These are phyloP conservation scores for Pandemis corylana DNA, from an alignment of 2,888 invertebrate species.

Conservation along the genomic window DNA sequence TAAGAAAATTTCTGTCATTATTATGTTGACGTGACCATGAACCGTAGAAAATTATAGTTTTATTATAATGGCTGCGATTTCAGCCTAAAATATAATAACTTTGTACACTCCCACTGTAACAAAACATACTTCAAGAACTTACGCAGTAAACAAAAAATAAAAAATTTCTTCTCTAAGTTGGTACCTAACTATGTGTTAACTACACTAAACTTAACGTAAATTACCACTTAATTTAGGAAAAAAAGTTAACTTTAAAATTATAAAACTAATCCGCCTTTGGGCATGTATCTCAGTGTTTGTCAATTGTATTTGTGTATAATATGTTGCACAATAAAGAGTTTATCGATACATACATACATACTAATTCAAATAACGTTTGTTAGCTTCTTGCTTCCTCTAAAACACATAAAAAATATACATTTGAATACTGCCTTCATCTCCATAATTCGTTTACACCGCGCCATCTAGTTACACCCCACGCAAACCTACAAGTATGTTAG, in stretches of 20 bases:
- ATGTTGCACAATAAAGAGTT: too few relatives aligned
- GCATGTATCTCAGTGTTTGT: too few relatives aligned
- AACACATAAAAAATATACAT: not conserved
- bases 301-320: too few relatives aligned
- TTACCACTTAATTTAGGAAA: not conserved
- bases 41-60: slow-evolving; percentile 21
- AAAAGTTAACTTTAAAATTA: not conserved
- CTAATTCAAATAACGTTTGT: not conserved
- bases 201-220: too few relatives aligned
- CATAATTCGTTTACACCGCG: slow-evolving; percentile 43
- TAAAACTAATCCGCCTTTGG: not conserved
- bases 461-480: slow-evolving; percentile 54
- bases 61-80: slow-evolving; percentile 19
- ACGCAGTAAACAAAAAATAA: not conserved
- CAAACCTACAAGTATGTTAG: slow-evolving; percentile 47
- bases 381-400: not conserved
- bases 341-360: too few relatives aligned
- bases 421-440: not conserved
- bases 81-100: not conserved
- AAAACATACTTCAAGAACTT: not conserved
- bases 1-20: slow-evolving; percentile 11
- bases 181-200: too few relatives aligned
- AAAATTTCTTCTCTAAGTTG: too few relatives aligned
- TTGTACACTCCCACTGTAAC: not conserved
- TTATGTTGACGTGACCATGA: slow-evolving; percentile 14